These are phyloP conservation scores for Enteromius trimaculatus DNA, from an alignment of 2,797 vertebrate genomes.

Conservation along the genomic window DNA sequence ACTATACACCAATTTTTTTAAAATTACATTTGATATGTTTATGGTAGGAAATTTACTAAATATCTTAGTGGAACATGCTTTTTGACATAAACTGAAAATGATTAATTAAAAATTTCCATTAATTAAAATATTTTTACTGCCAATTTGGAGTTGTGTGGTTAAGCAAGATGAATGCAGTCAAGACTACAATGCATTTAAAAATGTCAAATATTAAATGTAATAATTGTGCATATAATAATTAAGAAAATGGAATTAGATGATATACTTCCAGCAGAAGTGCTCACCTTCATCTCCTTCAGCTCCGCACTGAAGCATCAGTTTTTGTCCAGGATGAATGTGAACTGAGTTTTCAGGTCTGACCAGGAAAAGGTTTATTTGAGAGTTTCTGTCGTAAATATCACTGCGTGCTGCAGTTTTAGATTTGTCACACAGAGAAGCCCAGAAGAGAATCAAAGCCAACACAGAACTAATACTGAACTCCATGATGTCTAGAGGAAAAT, in stretches of 20 bases:
- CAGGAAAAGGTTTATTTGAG: constrained; percentile 4
- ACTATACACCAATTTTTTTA: too few relatives aligned
- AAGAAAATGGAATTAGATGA: not conserved
- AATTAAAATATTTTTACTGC: not conserved
- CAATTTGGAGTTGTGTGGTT: not conserved
- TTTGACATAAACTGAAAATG: not conserved
- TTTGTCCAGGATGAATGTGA: constrained; percentile 28
- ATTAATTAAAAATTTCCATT: not conserved
- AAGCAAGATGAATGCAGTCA: not conserved
- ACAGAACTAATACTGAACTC: not conserved
- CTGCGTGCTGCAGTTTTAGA: not conserved
- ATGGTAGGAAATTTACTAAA: too few relatives aligned
- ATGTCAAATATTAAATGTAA: not conserved
- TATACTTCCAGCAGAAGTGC: not conserved
- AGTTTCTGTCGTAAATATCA: not conserved
- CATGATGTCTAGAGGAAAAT: constrained; percentile 37
- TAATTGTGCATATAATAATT: not conserved
- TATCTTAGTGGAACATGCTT: too few relatives aligned
- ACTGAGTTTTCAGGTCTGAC: constrained; percentile 26
- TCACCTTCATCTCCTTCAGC: constrained; percentile 42
- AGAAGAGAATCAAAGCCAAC: constrained; percentile 33
- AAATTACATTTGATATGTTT: too few relatives aligned
- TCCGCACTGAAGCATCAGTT: constrained; percentile 34
- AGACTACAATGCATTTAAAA: not conserved
- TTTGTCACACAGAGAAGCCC: not conserved